Conservation (phyloP, 2,888 invertebrate genomes). For the Clunio marinus region DNA sequence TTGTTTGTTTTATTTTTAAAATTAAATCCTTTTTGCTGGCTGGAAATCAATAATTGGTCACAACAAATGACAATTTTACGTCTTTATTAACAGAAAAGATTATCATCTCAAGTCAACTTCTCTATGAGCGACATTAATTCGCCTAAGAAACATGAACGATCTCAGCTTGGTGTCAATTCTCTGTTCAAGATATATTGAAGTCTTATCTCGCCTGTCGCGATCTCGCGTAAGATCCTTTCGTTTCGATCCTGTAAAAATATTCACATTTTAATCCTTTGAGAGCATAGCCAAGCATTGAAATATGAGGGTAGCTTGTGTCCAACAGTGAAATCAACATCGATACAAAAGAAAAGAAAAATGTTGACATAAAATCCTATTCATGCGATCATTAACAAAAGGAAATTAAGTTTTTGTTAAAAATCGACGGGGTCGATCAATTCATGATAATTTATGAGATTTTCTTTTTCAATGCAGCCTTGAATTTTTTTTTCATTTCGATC, state of each 20-base stretch:
- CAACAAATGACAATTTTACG: conserved; percentile 35
- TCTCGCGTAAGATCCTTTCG: conserved; percentile 20
- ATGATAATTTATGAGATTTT: conserved; percentile 22
- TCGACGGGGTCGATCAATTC: conserved; percentile 10
- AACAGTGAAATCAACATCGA: conserved; percentile 25
- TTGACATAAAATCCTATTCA: conserved; percentile 31
- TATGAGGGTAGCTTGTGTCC: conserved; percentile 36
- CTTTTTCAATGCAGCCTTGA: not conserved
- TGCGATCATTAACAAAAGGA: conserved; percentile 25
- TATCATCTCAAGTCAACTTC: not conserved
- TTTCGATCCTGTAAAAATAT: not conserved
- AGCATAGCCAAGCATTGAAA: not conserved
- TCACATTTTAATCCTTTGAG: conserved; percentile 27
- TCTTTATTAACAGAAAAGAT: conserved; percentile 29
- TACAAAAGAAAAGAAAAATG: not conserved
- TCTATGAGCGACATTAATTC: not conserved
- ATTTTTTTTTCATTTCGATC: conserved; percentile 19
- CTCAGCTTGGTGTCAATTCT: conserved; percentile 33
- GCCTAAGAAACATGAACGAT: not conserved
- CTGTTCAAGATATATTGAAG: conserved; percentile 21
- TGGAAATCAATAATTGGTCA: conserved; percentile 28
- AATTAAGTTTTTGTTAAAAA: conserved; percentile 27
- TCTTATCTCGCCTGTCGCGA: conserved; percentile 15
- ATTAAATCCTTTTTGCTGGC: not conserved
- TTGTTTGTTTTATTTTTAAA: too few relatives aligned